These are phyloP conservation scores for Rhadina sibilatrix DNA, from an alignment of 2,113 vertebrate genomes.

Conservation along the genomic window DNA sequence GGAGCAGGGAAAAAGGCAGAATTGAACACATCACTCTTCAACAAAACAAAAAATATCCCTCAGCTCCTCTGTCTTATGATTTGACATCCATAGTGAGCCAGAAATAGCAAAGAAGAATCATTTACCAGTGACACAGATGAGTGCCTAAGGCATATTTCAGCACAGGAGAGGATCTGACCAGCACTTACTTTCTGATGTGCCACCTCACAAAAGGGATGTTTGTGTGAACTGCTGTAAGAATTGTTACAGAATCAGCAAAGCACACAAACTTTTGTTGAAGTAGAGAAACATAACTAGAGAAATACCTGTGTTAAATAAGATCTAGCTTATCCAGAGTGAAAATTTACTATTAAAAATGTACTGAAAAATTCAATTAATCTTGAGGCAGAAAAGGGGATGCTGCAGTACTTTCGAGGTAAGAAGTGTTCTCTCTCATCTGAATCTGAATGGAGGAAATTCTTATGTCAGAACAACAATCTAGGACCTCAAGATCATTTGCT, in stretches of 20 bases:
- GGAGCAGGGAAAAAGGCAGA: not conserved
- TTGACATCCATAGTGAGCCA: not conserved
- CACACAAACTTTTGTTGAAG: not conserved
- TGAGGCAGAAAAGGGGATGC: not conserved
- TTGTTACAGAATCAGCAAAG: not conserved
- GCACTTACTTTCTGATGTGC: not conserved
- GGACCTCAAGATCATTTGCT: not conserved
- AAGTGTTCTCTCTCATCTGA: not conserved
- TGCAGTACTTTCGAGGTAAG: not conserved
- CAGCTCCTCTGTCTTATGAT: not conserved
- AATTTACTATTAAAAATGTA: not conserved
- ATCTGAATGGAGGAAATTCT: not conserved
- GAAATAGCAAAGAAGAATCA: not conserved
- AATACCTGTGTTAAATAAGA: conserved; percentile 8
- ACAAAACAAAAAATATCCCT: not conserved
- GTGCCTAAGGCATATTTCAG: not conserved
- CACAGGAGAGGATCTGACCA: not conserved
- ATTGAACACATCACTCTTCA: not conserved
- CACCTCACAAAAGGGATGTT: not conserved
- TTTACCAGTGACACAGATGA: not conserved
- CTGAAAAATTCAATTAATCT: not conserved
- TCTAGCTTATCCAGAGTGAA: not conserved
- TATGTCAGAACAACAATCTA: not conserved
- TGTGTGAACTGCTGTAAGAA: not conserved
- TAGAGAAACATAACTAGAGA: not conserved